Percentiles rank a stretch among this genome's conserved stretches.
phyloP scores from a whole-genome alignment of 2,888 invertebrate species.

The Sycophila texana region DNA sequence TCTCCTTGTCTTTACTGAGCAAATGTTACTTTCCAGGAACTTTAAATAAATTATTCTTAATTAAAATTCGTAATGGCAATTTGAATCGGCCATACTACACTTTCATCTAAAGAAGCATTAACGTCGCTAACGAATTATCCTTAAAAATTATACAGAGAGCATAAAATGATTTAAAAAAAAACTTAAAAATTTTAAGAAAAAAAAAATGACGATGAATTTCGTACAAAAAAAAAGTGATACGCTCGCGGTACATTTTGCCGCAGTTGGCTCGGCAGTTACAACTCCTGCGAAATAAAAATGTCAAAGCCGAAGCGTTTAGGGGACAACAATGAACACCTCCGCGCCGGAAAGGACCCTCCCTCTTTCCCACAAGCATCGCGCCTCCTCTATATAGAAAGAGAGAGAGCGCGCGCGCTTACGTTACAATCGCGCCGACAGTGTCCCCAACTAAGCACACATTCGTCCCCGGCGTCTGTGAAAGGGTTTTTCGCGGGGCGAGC shows the following conservation, averaged over 20 bases:
- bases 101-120: too few relatives aligned
- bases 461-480: conserved; percentile 25
- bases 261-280: conserved; percentile 10
- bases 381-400: not conserved
- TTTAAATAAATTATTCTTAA: too few relatives aligned
- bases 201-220: not conserved
- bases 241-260: not conserved
- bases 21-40: too few relatives aligned
- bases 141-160: too few relatives aligned
- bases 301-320: conserved; percentile 13
- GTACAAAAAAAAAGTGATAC: not conserved
- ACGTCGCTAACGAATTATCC: too few relatives aligned
- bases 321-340: conserved; percentile 39
- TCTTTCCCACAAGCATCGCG: not conserved
- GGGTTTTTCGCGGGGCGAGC: conserved; percentile 44
- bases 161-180: too few relatives aligned
- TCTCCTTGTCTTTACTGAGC: too few relatives aligned
- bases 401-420: not conserved
- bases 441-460: not conserved
- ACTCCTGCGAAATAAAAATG: conserved; percentile 33
- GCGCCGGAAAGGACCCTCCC: conserved; percentile 1
- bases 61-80: too few relatives aligned
- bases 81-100: too few relatives aligned
- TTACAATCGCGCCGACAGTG: conserved; percentile 1
- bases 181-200: too few relatives aligned